Conservation (phyloP, 2,888 invertebrate genomes). For the Apantesis nais region DNA sequence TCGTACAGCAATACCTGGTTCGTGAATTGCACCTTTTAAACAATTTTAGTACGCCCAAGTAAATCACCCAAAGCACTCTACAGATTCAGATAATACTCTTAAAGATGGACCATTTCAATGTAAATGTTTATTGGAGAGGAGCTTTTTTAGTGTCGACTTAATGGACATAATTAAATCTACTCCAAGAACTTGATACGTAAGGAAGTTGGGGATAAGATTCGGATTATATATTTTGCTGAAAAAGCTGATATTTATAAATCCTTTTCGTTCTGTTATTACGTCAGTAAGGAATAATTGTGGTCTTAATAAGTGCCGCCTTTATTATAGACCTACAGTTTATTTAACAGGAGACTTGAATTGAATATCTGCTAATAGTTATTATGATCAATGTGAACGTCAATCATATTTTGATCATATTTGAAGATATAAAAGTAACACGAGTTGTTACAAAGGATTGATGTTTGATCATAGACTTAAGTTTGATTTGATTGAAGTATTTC, state of each 20-base stretch:
- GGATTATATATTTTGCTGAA: not conserved
- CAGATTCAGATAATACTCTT: constrained; percentile 38
- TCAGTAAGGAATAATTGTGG: not conserved
- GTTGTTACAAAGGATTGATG: too few relatives aligned
- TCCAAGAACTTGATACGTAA: constrained; percentile 1
- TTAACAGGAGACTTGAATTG: too few relatives aligned
- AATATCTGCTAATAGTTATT: too few relatives aligned
- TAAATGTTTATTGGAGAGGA: constrained; percentile 33
- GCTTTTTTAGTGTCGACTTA: constrained; percentile 33
- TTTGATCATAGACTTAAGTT: too few relatives aligned
- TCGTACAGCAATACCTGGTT: not conserved
- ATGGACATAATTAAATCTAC: constrained; percentile 33
- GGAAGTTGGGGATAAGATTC: not conserved
- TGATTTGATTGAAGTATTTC: too few relatives aligned
- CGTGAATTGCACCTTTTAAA: constrained; percentile 26
- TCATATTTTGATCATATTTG: not conserved
- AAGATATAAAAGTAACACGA: not conserved
- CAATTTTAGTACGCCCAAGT: constrained; percentile 22
- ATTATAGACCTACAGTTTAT: not conserved
- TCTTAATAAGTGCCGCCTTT: not conserved
- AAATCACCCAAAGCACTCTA: constrained; percentile 34
- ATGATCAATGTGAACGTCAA: too few relatives aligned
- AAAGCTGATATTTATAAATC: not conserved
- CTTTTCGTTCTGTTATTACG: not conserved
- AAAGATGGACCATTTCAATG: constrained; percentile 24